Conservation (phyloP, 2,797 vertebrate species). For the Lacerta agilis region DNA sequence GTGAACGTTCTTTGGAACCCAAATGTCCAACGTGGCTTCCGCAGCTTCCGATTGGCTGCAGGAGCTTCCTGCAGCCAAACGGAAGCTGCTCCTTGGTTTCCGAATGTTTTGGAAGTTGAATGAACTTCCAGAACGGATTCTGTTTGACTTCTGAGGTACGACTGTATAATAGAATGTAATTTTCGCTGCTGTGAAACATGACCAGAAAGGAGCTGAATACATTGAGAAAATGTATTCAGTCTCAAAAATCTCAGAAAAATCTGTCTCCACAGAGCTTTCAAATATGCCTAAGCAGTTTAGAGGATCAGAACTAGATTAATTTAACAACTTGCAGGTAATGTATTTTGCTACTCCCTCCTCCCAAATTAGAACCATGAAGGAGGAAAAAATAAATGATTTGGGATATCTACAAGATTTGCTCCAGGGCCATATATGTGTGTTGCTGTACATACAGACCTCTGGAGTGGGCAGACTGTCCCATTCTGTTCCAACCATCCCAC, state of each 20-base stretch:
- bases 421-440: background rate
- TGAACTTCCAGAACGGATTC: too few species aligned
- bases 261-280: conserved; percentile 33
- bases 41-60: too few species aligned
- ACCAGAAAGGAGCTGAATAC: background rate
- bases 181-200: background rate
- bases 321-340: conserved; percentile 22
- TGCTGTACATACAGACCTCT: background rate
- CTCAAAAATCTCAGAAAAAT: conserved; percentile 6
- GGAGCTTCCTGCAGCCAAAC: too few species aligned
- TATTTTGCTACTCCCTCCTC: background rate
- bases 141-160: too few species aligned
- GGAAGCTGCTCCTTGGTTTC: too few species aligned
- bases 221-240: conserved; percentile 4
- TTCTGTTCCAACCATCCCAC: background rate
- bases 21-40: too few species aligned
- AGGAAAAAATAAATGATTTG: background rate
- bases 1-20: too few species aligned
- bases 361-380: conserved; percentile 20
- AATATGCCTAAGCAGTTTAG: conserved; percentile 1
- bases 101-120: too few species aligned
- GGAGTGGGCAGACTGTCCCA: background rate
- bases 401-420: background rate
- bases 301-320: conserved; percentile 13
- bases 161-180: background rate